Conservation (phyloP, 2,888 invertebrate species). For the Xylota segnis region DNA sequence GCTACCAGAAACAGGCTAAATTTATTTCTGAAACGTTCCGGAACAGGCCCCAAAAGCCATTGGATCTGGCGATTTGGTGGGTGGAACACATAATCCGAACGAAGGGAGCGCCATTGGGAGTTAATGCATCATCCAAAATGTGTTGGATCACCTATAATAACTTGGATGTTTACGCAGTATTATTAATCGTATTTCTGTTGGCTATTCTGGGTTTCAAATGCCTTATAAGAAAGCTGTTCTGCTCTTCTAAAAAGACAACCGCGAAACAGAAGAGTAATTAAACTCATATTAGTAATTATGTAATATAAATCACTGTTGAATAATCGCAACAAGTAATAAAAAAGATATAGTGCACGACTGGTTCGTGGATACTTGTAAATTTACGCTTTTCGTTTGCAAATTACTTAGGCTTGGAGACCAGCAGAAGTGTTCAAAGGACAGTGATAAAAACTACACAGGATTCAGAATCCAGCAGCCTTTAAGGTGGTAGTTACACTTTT, state of each 20-base stretch:
- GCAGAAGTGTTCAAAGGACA: too few relatives aligned
- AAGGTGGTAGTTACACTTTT: too few relatives aligned
- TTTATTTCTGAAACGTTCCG: slow-evolving; percentile 84
- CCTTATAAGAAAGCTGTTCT: slow-evolving; percentile 5
- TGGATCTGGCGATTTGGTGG: slow-evolving; percentile 87
- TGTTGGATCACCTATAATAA: slow-evolving; percentile 59
- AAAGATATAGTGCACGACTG: too few relatives aligned
- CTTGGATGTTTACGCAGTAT: slow-evolving; percentile 39
- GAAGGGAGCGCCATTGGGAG: slow-evolving; percentile 85
- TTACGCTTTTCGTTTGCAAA: too few relatives aligned
- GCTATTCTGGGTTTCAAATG: background rate
- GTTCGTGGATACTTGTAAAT: too few relatives aligned
- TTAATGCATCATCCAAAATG: slow-evolving; percentile 48
- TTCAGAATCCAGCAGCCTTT: too few relatives aligned
- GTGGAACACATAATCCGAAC: slow-evolving; percentile 86
- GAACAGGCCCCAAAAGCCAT: slow-evolving; percentile 85
- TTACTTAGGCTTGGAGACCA: too few relatives aligned
- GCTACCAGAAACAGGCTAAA: slow-evolving; percentile 80
- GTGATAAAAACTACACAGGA: too few relatives aligned
- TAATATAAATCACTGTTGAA: too few relatives aligned
- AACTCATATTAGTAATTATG: too few relatives aligned
- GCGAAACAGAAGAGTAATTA: slow-evolving; percentile 33
- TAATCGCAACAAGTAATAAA: too few relatives aligned
- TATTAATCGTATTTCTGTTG: slow-evolving; percentile 8
- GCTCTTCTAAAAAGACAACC: slow-evolving; percentile 3